phyloP scores from a whole-genome alignment of 2,888 invertebrate species.

The Campoplex capitator region DNA sequence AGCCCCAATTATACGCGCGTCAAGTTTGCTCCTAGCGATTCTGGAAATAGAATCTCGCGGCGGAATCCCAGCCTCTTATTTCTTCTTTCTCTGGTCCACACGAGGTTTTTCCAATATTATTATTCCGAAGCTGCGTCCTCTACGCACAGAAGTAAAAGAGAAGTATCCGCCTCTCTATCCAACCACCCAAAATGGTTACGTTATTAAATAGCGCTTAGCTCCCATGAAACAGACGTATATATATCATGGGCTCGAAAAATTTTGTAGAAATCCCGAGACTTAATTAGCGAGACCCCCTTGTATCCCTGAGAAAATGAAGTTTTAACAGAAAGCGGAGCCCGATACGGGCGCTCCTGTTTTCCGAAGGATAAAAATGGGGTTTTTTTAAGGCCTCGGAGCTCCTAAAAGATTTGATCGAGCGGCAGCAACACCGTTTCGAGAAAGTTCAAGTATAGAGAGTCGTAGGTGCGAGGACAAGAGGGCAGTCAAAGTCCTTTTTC shows the following conservation, averaged over 20 bases:
- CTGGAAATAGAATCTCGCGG: slow-evolving; percentile 76
- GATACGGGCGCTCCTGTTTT: slow-evolving; percentile 52
- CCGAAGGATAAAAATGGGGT: background rate
- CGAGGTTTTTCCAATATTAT: slow-evolving; percentile 74
- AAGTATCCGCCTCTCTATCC: slow-evolving; percentile 37
- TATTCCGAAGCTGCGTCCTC: slow-evolving; percentile 28
- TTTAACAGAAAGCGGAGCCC: slow-evolving; percentile 72
- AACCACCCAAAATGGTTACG: slow-evolving; percentile 79
- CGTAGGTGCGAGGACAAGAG: slow-evolving; percentile 45
- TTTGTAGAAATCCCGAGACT: slow-evolving; percentile 51
- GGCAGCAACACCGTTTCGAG: slow-evolving; percentile 3
- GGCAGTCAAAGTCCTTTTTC: slow-evolving; percentile 46
- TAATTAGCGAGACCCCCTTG: slow-evolving; percentile 60
- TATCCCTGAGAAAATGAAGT: slow-evolving; percentile 75
- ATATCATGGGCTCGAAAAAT: background rate
- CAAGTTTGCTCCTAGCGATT: slow-evolving; percentile 75
- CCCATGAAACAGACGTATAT: slow-evolving; percentile 54
- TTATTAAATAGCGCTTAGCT: slow-evolving; percentile 84
- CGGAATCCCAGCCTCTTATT: slow-evolving; percentile 33
- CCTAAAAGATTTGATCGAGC: slow-evolving; percentile 46
- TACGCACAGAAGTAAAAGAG: background rate
- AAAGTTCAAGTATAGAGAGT: slow-evolving; percentile 20
- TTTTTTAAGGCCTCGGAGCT: slow-evolving; percentile 13
- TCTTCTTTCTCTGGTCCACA: slow-evolving; percentile 47
- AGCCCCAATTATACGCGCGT: slow-evolving; percentile 78